Base-by-base conservation (phyloP, 2,797 vertebrate genomes). In the Argentina silus region DNA sequence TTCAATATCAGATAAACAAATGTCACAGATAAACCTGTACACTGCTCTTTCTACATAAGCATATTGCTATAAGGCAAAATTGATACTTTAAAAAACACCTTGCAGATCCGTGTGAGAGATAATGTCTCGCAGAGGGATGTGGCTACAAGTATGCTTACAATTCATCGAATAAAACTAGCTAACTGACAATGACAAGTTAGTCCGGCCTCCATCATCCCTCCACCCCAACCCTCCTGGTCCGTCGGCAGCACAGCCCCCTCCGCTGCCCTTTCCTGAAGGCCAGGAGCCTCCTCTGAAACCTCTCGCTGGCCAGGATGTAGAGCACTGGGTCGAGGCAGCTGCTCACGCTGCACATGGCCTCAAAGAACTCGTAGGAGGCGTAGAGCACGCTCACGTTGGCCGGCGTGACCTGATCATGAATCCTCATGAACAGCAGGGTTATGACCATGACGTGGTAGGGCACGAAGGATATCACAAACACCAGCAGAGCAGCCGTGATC, bases 301-400 rank as follows among this genome's bases (percentile, higher is more conserved):
- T 87, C 67, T 94, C 91, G 75, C 90, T 94, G 27, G 93, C 92
- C 78, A 94, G n/a, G 0, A 94, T 91, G 70, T 95, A 96, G 70
- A 95, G 92, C 21, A 95, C 74, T 1, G 94, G 93, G 78, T 96
- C 93, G 74, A 96, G 89, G 71, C 94, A 95, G 76, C 92, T 91
- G 78, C 93, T 94, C 44, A 95, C 78, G 68, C 89, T 91, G 81
- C 94, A 95, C 60, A 93, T 78, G n/a, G 91, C 92, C 83, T 95
- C 93, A 36, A 93, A 92, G 70, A 94, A 83, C 88, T 93, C 87
- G 65, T 90, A 94, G 73, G 89, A 78, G 43, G 67, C 80, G 15
- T 71, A 85, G 75, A 96, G 80, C 21, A 80, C 69, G 0, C 27
- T 77, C 27, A 77, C 60, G 66, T 93, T 93, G 0, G 79, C 82